phyloP scores from a whole-genome alignment of 1,140 invertebrate genomes.

The Zelostemma sp. region DNA sequence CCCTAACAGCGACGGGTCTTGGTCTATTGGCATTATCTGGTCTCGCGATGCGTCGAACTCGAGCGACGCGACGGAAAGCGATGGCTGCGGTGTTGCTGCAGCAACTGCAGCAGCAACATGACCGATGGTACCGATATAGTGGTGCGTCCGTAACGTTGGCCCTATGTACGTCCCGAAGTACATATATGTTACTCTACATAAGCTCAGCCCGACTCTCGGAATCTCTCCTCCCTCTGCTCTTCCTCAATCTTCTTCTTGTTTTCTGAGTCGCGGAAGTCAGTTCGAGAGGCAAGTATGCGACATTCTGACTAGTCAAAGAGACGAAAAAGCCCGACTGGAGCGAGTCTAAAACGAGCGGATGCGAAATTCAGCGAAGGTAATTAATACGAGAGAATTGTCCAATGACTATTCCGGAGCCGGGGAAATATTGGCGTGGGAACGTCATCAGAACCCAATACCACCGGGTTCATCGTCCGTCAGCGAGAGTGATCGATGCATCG shows the following conservation, averaged over 20 bases:
- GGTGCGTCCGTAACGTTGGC: conserved; percentile 2
- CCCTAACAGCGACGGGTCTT: background rate
- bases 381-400: too few species aligned
- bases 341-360: background rate
- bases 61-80: background rate
- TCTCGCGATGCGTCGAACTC: conserved; percentile 10
- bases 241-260: conserved; percentile 20
- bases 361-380: too few species aligned
- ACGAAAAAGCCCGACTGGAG: background rate
- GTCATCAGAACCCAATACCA: background rate
- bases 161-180: conserved; percentile 4
- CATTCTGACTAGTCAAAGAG: background rate
- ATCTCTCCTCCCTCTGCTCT: conserved; percentile 20
- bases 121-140: conserved; percentile 23
- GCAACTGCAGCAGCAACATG: conserved; percentile 12
- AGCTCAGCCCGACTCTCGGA: conserved; percentile 2
- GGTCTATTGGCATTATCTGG: background rate
- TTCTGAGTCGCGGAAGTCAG: conserved; percentile 21
- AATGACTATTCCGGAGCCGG: too few species aligned
- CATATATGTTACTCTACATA: conserved; percentile 23
- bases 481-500: conserved; percentile 7
- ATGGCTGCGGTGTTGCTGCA: conserved; percentile 8
- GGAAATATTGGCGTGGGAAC: background rate
- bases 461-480: conserved; percentile 2
- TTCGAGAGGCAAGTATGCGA: conserved; percentile 2